Evolutionary conservation across 1,140 invertebrate genomes (phyloP).

Genomic region (Leptestheria dahalacensis): DNA sequence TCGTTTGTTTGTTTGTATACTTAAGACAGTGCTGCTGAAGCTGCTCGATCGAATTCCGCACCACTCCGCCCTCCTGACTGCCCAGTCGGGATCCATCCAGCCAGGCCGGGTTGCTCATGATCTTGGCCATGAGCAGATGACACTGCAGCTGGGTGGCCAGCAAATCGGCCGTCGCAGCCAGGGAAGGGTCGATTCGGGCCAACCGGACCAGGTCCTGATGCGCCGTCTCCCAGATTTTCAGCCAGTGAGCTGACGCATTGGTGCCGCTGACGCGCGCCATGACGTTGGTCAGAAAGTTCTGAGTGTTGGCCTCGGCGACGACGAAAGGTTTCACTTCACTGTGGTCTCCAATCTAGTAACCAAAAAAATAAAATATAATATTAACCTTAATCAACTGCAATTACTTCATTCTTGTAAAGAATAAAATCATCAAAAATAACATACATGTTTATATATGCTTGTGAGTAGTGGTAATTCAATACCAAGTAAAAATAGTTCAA

Average conservation of each 20-base stretch:
- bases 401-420: background rate
- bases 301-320: slow-evolving; percentile 28
- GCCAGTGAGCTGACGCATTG: slow-evolving; percentile 40
- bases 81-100: slow-evolving; percentile 32
- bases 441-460: too few relatives aligned
- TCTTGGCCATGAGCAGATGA: slow-evolving; percentile 31
- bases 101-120: slow-evolving; percentile 31
- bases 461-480: too few relatives aligned
- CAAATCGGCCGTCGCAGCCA: slow-evolving; percentile 9
- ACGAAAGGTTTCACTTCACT: slow-evolving; percentile 26
- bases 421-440: too few relatives aligned
- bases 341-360: background rate
- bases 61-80: slow-evolving; percentile 33
- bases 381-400: background rate
- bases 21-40: slow-evolving; percentile 55
- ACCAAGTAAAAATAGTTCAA: too few relatives aligned
- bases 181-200: slow-evolving; percentile 19
- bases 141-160: slow-evolving; percentile 38
- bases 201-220: slow-evolving; percentile 48
- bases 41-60: slow-evolving; percentile 37
- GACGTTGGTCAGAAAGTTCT: slow-evolving; percentile 51
- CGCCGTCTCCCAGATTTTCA: slow-evolving; percentile 49
- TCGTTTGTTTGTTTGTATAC: slow-evolving; percentile 13
- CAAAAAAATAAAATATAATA: background rate
- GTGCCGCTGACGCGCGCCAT: slow-evolving; percentile 51